These are phyloP conservation scores for Bembecia ichneumoniformis DNA, from an alignment of 2,888 invertebrate species.

Conservation along the genomic window DNA sequence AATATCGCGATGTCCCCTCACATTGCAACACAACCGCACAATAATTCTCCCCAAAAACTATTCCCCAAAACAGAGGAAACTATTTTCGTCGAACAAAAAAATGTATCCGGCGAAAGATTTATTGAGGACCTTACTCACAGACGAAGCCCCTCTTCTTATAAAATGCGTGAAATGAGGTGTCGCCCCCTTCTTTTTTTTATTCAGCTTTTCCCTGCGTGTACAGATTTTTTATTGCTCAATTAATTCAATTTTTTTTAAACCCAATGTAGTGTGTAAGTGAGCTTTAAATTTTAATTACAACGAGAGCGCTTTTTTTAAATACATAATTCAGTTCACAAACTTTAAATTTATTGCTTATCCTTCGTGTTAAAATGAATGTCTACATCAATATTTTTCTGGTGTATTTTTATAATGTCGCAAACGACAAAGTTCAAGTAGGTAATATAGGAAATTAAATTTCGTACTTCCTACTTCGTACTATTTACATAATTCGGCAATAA, in stretches of 20 bases:
- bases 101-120: conserved; percentile 64
- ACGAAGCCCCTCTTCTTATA: conserved; percentile 41
- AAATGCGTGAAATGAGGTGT: conserved; percentile 70
- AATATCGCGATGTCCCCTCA: conserved; percentile 16
- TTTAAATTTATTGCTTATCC: too few relatives aligned
- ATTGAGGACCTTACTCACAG: conserved; percentile 47
- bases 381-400: too few relatives aligned
- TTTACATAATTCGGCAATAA: too few relatives aligned
- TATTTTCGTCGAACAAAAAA: conserved; percentile 68
- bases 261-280: conserved; percentile 28
- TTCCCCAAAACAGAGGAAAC: conserved; percentile 62
- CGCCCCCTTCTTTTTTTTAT: conserved; percentile 34
- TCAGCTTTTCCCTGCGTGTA: conserved; percentile 25
- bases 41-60: conserved; percentile 32
- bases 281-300: conserved; percentile 24
- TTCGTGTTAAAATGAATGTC: too few relatives aligned
- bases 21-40: conserved; percentile 12
- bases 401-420: too few relatives aligned
- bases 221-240: conserved; percentile 62
- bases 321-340: too few relatives aligned
- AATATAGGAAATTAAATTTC: too few relatives aligned
- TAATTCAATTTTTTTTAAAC: conserved; percentile 45
- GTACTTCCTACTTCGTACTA: too few relatives aligned
- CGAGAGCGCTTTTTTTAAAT: too few relatives aligned
- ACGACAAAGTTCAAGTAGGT: too few relatives aligned